phyloP scores from a whole-genome alignment of 2,113 vertebrate genomes.

The Orycteropus afer region DNA sequence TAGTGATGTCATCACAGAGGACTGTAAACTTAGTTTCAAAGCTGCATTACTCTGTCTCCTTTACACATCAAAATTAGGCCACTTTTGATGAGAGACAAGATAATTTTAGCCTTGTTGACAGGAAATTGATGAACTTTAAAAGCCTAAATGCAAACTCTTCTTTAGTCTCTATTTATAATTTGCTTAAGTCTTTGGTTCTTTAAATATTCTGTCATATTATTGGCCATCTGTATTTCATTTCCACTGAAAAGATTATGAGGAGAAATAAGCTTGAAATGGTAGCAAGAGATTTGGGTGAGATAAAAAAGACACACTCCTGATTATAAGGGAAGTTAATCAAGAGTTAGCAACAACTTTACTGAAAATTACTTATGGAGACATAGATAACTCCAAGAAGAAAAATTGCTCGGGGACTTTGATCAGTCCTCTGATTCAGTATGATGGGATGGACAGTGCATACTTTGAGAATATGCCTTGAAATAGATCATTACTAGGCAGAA shows the following conservation, averaged over 20 bases:
- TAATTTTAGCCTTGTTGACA: constrained; percentile 60
- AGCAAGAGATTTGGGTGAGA: constrained; percentile 12
- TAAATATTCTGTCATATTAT: constrained; percentile 58
- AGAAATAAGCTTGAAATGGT: constrained; percentile 26
- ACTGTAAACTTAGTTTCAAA: background rate
- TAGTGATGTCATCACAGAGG: background rate
- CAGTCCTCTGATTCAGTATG: background rate
- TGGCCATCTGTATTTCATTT: constrained; percentile 58
- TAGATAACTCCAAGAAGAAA: background rate
- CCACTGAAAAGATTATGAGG: constrained; percentile 20
- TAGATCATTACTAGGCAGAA: background rate
- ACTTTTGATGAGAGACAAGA: constrained; percentile 31
- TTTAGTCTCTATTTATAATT: constrained; percentile 56
- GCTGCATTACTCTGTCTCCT: constrained; percentile 27
- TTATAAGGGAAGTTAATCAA: background rate
- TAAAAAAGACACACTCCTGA: constrained; percentile 9
- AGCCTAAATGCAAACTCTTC: constrained; percentile 20
- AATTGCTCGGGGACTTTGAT: background rate
- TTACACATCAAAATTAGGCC: constrained; percentile 7
- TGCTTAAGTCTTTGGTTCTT: constrained; percentile 35
- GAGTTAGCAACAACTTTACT: background rate
- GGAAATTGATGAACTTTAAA: constrained; percentile 55
- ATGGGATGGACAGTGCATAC: background rate
- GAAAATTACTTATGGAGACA: background rate
- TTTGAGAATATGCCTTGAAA: background rate